Conservation (phyloP, 2,888 invertebrate species). For the Spatulosminthurus flaviceps region DNA sequence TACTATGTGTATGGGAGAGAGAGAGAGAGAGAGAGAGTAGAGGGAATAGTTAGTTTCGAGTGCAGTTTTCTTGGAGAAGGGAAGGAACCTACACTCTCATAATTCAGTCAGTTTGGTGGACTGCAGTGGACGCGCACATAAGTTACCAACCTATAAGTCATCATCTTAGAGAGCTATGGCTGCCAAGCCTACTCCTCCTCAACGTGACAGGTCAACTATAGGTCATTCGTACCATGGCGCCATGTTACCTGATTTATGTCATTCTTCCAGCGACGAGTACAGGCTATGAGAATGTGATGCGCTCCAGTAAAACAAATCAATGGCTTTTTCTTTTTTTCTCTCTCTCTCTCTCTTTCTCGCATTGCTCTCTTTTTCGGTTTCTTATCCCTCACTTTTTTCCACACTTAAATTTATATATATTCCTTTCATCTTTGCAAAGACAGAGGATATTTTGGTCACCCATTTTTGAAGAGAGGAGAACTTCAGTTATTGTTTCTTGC, state of each 20-base stretch:
- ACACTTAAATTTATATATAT: too few species aligned
- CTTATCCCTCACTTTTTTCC: too few species aligned
- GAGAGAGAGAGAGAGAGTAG: constrained; percentile 15
- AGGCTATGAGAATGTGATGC: constrained; percentile 45
- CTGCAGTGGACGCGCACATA: constrained; percentile 47
- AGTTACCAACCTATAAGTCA: constrained; percentile 50
- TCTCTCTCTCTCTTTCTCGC: constrained; percentile 21
- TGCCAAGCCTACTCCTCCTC: constrained; percentile 49
- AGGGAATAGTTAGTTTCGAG: neutral
- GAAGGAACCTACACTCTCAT: constrained; percentile 45
- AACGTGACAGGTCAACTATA: constrained; percentile 54
- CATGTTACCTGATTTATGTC: constrained; percentile 55
- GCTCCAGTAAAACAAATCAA: constrained; percentile 47
- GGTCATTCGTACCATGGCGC: constrained; percentile 50
- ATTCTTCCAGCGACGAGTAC: constrained; percentile 39
- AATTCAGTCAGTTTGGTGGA: constrained; percentile 47
- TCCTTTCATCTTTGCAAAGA: neutral
- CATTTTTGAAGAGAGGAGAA: neutral
- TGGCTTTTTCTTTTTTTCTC: constrained; percentile 36
- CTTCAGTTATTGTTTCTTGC: too few species aligned
- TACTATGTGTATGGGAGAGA: neutral
- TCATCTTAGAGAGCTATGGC: constrained; percentile 50
- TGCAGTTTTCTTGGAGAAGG: neutral
- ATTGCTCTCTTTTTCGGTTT: neutral
- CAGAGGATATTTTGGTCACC: too few species aligned